A percentile compares a stretch with the other conserved stretches of the same genome.
These are phyloP conservation scores for Caranx ignobilis DNA, from an alignment of 2,113 vertebrate species.

Conservation along the genomic window DNA sequence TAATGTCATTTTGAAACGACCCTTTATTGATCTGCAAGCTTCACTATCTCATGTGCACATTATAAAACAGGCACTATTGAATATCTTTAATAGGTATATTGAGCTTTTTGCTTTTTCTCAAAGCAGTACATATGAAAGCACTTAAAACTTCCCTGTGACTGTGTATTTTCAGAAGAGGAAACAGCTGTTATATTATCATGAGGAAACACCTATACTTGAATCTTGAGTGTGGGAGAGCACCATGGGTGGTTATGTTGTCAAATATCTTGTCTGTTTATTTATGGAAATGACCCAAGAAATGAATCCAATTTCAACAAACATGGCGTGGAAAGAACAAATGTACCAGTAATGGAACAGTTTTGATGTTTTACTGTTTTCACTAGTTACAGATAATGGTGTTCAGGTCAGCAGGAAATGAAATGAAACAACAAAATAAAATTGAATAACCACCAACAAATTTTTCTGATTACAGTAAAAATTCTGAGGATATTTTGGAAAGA, in stretches of 20 bases:
- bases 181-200: background rate
- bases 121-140: background rate
- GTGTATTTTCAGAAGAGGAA: background rate
- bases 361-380: background rate
- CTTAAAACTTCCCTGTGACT: background rate
- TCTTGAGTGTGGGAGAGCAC: background rate
- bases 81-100: background rate
- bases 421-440: background rate
- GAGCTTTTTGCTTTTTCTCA: slow-evolving; percentile 1
- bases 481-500: background rate
- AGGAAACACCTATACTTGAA: background rate
- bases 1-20: no score
- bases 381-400: background rate
- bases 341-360: background rate
- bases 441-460: background rate
- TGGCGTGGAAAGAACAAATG: background rate
- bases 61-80: background rate
- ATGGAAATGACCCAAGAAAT: background rate
- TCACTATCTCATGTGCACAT: background rate
- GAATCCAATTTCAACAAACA: background rate
- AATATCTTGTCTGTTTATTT: background rate
- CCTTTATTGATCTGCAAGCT: background rate
- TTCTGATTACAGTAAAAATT: background rate
- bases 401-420: background rate
- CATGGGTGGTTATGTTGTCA: background rate